Evolutionary conservation across 2,113 vertebrate genomes (phyloP).

Genomic region (Lampris incognitus): DNA sequence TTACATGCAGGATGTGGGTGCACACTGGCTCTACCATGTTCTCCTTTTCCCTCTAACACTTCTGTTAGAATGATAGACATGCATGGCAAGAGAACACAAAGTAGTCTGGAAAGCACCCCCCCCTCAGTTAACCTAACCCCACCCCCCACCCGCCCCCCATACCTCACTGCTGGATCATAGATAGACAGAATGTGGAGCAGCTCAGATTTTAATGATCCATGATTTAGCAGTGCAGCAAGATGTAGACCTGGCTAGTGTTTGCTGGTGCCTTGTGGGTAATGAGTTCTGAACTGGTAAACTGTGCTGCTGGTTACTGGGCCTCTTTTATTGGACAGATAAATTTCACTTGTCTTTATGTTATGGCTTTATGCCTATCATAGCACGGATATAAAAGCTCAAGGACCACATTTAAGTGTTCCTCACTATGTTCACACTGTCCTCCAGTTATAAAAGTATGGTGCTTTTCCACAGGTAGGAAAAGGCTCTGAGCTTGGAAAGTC

Average conservation of each 20-base stretch:
- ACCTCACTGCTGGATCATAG: constrained; percentile 21
- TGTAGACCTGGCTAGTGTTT: constrained; percentile 5
- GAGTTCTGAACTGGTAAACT: not conserved
- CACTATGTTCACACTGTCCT: too few species aligned
- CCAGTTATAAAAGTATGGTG: too few species aligned
- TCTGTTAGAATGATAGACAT: constrained; percentile 10
- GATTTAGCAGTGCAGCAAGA: constrained; percentile 8
- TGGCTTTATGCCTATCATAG: constrained; percentile 21
- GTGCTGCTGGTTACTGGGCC: not conserved
- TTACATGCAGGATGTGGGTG: constrained; percentile 28
- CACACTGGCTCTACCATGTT: constrained; percentile 25
- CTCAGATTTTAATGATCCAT: constrained; percentile 24
- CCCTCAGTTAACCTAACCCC: constrained; percentile 16
- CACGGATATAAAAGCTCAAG: constrained; percentile 25
- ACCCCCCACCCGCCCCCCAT: constrained; percentile 5
- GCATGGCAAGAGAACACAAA: constrained; percentile 17
- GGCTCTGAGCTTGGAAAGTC: too few species aligned
- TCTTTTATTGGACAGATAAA: constrained; percentile 1
- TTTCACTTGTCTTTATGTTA: not conserved
- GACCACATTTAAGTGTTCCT: constrained; percentile 16
- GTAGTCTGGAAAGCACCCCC: too few species aligned
- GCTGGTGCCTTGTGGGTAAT: constrained; percentile 15
- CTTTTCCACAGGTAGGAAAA: too few species aligned
- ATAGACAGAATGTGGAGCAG: constrained; percentile 21
- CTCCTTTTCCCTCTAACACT: constrained; percentile 27